These are phyloP conservation scores for Drosophila sproati DNA, from an alignment of 1,140 invertebrate genomes.

Conservation along the genomic window DNA sequence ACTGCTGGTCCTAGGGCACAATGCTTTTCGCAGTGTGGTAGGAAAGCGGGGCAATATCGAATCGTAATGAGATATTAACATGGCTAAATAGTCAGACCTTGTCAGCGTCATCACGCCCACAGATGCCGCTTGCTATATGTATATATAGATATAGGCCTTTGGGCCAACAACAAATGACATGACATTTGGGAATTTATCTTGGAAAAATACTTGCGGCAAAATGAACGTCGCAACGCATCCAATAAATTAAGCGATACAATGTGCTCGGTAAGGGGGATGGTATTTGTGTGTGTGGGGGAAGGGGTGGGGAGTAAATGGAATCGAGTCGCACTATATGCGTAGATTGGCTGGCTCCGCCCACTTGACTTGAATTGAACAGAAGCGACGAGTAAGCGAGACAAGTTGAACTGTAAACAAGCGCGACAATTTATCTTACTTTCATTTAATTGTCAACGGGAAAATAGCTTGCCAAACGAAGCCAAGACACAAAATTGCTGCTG, in stretches of 20 bases:
- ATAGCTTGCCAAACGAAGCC: constrained; percentile 73
- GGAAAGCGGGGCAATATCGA: neutral
- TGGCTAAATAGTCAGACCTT: constrained; percentile 23
- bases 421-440: constrained; percentile 83
- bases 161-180: constrained; percentile 65
- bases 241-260: constrained; percentile 74
- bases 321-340: constrained; percentile 29
- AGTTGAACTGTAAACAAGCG: constrained; percentile 81
- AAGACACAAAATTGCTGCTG: constrained; percentile 45
- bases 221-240: constrained; percentile 40
- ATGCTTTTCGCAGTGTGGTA: constrained; percentile 1
- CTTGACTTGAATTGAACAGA: constrained; percentile 66
- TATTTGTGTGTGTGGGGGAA: neutral
- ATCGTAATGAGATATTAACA: constrained; percentile 16
- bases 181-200: constrained; percentile 67
- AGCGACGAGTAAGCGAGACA: constrained; percentile 41
- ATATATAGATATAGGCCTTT: constrained; percentile 7
- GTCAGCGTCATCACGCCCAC: constrained; percentile 28
- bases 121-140: neutral
- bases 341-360: constrained; percentile 42
- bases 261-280: neutral
- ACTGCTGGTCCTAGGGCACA: constrained; percentile 2
- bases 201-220: constrained; percentile 70
- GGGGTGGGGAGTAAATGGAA: too few species aligned
- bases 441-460: constrained; percentile 77